Conservation (phyloP, 1,140 invertebrate genomes). For the Matsumurasca onukii region DNA sequence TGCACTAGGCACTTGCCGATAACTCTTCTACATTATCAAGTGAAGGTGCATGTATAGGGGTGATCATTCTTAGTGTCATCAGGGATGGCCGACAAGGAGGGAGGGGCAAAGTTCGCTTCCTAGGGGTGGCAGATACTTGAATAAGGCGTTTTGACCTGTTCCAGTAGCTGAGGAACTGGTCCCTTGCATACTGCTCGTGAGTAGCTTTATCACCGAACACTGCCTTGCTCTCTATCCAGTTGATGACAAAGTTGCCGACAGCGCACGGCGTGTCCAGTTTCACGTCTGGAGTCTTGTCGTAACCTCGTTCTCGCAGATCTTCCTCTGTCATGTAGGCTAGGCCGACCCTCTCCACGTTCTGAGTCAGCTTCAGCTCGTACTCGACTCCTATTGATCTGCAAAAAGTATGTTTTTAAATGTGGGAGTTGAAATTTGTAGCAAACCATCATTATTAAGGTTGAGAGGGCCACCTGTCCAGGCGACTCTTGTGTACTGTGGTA, state of each 20-base stretch:
- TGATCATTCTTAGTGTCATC: background rate
- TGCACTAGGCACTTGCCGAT: background rate
- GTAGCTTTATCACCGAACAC: constrained; percentile 83
- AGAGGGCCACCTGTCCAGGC: too few relatives aligned
- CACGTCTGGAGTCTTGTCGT: constrained; percentile 94
- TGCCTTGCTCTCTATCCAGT: constrained; percentile 97
- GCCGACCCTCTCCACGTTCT: constrained; percentile 57
- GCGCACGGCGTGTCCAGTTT: constrained; percentile 89
- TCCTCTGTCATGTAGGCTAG: constrained; percentile 80
- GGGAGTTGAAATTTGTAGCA: too few relatives aligned
- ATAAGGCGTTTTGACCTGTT: constrained; percentile 66
- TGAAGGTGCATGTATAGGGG: background rate
- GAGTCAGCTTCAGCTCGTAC: constrained; percentile 69
- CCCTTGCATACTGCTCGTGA: constrained; percentile 81
- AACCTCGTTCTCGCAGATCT: constrained; percentile 75
- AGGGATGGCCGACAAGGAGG: background rate
- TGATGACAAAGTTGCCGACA: constrained; percentile 81
- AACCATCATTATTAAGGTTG: too few relatives aligned
- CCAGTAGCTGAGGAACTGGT: constrained; percentile 89
- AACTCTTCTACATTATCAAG: background rate
- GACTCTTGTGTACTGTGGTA: too few relatives aligned
- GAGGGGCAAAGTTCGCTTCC: background rate
- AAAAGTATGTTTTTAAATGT: constrained; percentile 11
- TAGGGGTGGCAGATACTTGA: too few relatives aligned
- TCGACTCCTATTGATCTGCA: constrained; percentile 64